Conservation (phyloP, 2,113 vertebrate species). For the Acrocephalus kingi region DNA sequence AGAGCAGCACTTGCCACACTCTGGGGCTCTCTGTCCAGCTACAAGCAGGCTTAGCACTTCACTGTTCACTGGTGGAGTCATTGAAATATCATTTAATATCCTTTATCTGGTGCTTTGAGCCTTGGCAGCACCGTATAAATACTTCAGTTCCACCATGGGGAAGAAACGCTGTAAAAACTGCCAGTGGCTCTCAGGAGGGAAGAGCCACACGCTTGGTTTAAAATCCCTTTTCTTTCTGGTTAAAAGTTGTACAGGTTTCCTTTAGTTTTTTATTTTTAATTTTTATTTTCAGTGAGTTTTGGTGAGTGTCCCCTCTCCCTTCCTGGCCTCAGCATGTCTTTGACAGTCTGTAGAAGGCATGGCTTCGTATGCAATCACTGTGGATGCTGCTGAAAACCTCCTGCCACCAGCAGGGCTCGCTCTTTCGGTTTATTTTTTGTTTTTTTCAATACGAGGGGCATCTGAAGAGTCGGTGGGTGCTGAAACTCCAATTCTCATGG, state of each 20-base stretch:
- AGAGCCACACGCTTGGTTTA: background rate
- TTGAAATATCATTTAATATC: background rate
- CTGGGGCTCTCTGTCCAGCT: background rate
- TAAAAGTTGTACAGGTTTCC: background rate
- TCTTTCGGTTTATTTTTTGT: background rate
- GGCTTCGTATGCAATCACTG: conserved; percentile 68
- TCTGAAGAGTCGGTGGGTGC: background rate
- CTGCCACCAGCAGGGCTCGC: conserved; percentile 25
- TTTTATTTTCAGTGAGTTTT: background rate
- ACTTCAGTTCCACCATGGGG: background rate
- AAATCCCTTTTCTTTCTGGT: background rate
- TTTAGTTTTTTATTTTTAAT: no score
- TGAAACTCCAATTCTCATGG: background rate
- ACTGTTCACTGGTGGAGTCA: background rate
- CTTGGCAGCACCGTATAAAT: background rate
- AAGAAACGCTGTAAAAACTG: background rate
- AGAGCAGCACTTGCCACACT: background rate
- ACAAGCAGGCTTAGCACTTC: background rate
- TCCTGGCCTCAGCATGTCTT: conserved; percentile 62
- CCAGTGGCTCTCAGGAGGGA: background rate
- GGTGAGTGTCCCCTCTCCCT: background rate
- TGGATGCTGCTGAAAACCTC: conserved; percentile 77
- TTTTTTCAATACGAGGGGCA: background rate
- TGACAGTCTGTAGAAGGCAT: conserved; percentile 60
- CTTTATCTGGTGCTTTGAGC: background rate